Percentiles rank a stretch among this genome's conserved stretches.
Conservation (phyloP, 1,140 invertebrate species). For the Drosophila parabipectinata region DNA sequence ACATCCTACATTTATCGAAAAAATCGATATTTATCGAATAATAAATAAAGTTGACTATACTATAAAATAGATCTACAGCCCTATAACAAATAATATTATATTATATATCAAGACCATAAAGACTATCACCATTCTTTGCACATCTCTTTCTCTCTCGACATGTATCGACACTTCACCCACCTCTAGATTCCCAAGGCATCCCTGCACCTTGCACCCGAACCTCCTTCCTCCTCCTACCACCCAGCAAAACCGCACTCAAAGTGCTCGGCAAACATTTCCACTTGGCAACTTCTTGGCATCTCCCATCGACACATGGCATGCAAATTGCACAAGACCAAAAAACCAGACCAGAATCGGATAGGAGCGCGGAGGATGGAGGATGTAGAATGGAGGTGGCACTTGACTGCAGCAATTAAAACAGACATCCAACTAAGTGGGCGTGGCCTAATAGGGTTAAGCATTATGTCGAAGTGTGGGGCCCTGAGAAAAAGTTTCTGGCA, state of each 20-base stretch:
- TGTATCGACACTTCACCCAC: neutral
- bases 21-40: too few species aligned
- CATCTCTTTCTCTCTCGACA: too few species aligned
- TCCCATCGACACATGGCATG: slow-evolving; percentile 49
- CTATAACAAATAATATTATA: too few species aligned
- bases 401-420: slow-evolving; percentile 65
- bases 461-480: slow-evolving; percentile 49
- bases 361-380: neutral
- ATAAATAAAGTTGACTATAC: too few species aligned
- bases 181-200: neutral
- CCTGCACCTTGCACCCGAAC: neutral
- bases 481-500: slow-evolving; percentile 15
- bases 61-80: too few species aligned
- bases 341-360: neutral
- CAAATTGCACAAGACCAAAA: slow-evolving; percentile 40
- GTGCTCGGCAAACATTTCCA: slow-evolving; percentile 47
- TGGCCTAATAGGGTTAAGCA: slow-evolving; percentile 56
- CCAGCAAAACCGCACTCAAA: slow-evolving; percentile 40
- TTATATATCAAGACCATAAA: too few species aligned
- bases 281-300: slow-evolving; percentile 49
- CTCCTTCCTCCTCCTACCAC: too few species aligned
- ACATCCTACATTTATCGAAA: too few species aligned
- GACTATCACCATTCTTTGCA: too few species aligned
- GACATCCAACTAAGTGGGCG: slow-evolving; percentile 37
- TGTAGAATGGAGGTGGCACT: slow-evolving; percentile 7